Percentiles rank a stretch among this genome's conserved stretches.
Conservation (phyloP, 2,888 invertebrate species). For the Zygothrica quintamaculata region DNA sequence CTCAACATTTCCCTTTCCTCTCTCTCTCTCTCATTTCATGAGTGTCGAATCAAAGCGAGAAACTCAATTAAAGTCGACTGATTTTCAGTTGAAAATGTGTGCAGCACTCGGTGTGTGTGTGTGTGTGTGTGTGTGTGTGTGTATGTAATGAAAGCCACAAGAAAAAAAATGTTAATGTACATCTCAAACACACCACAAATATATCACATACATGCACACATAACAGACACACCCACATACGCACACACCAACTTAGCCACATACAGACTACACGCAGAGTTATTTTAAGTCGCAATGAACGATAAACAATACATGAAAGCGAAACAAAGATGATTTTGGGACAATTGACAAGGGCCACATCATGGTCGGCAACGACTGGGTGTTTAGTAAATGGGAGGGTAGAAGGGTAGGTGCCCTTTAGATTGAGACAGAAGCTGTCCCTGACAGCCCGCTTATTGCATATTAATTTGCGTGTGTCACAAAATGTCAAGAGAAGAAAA, state of each 20-base stretch:
- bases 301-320: slow-evolving; percentile 5
- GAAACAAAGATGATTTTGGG: slow-evolving; percentile 4
- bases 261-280: not conserved
- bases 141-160: slow-evolving; percentile 24
- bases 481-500: slow-evolving; percentile 42
- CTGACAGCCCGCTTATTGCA: slow-evolving; percentile 76
- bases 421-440: slow-evolving; percentile 35
- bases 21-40: slow-evolving; percentile 25
- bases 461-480: slow-evolving; percentile 62
- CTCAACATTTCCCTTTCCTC: too few species aligned
- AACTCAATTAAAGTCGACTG: slow-evolving; percentile 16
- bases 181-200: not conserved
- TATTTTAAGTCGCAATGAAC: slow-evolving; percentile 24
- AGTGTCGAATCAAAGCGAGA: slow-evolving; percentile 17
- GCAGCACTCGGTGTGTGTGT: slow-evolving; percentile 19
- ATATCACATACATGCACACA: not conserved
- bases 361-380: too few species aligned
- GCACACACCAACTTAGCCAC: slow-evolving; percentile 2
- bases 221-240: slow-evolving; percentile 4
- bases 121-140: too few species aligned
- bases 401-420: not conserved
- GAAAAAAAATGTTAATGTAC: slow-evolving; percentile 16
- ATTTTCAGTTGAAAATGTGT: slow-evolving; percentile 8
- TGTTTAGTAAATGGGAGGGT: not conserved
- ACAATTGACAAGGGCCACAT: slow-evolving; percentile 2